Evolutionary conservation across 1,140 invertebrate genomes (phyloP), one percentile per base, ranked within the genome.

Genomic region (Gerris buenoi): DNA sequence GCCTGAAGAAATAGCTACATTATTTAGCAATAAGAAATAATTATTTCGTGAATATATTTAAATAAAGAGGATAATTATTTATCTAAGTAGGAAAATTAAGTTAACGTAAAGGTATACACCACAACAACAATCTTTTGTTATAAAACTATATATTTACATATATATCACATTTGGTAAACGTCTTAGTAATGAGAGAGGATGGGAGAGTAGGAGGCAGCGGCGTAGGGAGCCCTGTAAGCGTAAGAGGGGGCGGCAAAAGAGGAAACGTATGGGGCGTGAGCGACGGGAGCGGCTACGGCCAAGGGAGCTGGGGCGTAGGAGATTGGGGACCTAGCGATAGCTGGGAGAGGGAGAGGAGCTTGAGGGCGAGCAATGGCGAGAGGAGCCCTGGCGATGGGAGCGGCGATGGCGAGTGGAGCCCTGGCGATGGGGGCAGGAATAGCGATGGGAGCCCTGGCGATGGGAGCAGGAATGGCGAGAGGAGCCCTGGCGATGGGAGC

Each of bases 191-290:
- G 72, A 70, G 83, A 83, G 15, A 77, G 75, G 46, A 75, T 74
- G 67, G 85, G 70, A 82, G 81, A 25, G 84, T n/a, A 82, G 74
- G 87, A 85, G 0, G 80, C 70, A 66, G 70, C 74, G 64, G 78
- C 72, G 33, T 79, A 70, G 5, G 76, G 73, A 18, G 76, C 46
- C 2, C 75, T 72, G 5, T 72, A 73, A 27, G 74, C 76, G 15
- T 70, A 22, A 14, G 28, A 33, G 14, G 71, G 65, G 22, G 63
- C 23, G 29, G 67, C 59, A 27, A 56, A 56, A 57, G 65, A 64
- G 63, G 46, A 25, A 13, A 25, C 66, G 22, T 63, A 46, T 3
- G 68, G 67, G 46, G 64, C 23, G 33, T 56, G 25, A 27, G 1
- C 13, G 64, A 23, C 22, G 22, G 64, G 26, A 33, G 27, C 27